phyloP scores from a whole-genome alignment of 2,113 vertebrate genomes.

The Ceyx cyanopectus region DNA sequence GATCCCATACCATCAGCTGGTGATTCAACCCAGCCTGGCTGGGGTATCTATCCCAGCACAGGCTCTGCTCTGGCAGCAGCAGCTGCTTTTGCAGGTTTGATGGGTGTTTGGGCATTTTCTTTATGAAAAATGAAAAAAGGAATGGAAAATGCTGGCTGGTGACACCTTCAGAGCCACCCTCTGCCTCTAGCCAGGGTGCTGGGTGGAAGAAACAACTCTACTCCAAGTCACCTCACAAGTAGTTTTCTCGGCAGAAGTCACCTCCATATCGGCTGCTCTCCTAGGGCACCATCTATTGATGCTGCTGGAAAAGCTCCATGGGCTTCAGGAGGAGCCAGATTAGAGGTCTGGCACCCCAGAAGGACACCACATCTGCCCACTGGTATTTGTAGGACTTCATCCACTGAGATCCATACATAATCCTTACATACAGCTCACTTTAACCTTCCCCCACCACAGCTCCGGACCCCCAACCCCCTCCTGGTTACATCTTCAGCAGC shows the following conservation, averaged over 20 bases:
- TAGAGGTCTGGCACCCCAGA: neutral
- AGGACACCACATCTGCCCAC: neutral
- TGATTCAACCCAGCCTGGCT: neutral
- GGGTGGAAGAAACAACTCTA: neutral
- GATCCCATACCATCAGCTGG: accelerated
- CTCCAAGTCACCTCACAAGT: neutral
- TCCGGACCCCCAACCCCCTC: neutral
- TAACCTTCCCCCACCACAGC: neutral
- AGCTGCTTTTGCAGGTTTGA: neutral
- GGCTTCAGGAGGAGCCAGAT: neutral
- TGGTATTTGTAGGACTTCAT: neutral
- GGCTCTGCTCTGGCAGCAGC: neutral
- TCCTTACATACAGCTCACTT: neutral
- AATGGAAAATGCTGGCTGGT: accelerated
- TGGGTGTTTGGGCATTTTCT: neutral
- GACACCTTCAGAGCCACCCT: neutral
- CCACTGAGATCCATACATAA: neutral
- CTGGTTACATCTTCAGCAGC: neutral
- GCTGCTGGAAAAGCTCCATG: neutral
- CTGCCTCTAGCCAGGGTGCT: neutral
- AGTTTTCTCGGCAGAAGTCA: neutral
- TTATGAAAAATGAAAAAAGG: neutral
- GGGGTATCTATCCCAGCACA: neutral
- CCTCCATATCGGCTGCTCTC: accelerated
- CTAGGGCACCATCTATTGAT: accelerated